phyloP scores from a whole-genome alignment of 1,140 invertebrate genomes.

The Protaetia brevitarsis region DNA sequence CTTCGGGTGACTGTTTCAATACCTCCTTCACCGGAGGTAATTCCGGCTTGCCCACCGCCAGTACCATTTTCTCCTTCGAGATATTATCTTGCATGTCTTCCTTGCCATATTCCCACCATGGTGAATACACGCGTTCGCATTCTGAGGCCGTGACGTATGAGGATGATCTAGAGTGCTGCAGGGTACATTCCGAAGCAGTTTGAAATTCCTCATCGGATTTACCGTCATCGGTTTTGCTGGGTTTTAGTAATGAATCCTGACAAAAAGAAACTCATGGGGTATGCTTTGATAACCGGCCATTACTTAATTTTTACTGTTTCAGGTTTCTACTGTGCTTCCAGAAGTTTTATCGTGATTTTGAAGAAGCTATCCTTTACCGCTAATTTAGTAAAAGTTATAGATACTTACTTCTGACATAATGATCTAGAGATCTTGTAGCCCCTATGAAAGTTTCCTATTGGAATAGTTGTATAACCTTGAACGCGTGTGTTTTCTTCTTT shows the following conservation, averaged over 20 bases:
- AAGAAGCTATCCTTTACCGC: no score
- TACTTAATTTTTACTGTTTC: no score
- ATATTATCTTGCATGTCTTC: slow-evolving; percentile 42
- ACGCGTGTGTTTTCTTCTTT: no score
- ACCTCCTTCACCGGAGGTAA: slow-evolving; percentile 42
- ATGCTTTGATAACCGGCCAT: no score
- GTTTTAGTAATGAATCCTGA: slow-evolving; percentile 11
- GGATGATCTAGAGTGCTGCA: slow-evolving; percentile 61
- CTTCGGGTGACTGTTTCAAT: slow-evolving; percentile 45
- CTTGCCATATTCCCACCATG: slow-evolving; percentile 53
- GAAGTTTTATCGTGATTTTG: no score
- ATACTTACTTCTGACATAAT: no score
- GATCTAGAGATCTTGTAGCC: no score
- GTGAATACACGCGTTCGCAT: slow-evolving; percentile 54
- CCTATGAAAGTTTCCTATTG: no score
- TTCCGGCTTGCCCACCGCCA: slow-evolving; percentile 46
- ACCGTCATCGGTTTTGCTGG: slow-evolving; percentile 38
- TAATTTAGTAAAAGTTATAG: no score
- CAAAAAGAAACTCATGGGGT: no score
- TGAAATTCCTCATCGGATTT: slow-evolving; percentile 61
- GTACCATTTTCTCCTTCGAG: slow-evolving; percentile 47
- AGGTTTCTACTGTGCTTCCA: no score
- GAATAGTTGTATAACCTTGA: no score
- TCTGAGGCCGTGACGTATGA: slow-evolving; percentile 66
- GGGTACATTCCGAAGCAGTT: slow-evolving; percentile 67